Evolutionary conservation across 2,113 vertebrate species (phyloP).

Genomic region (Camelus dromedarius): DNA sequence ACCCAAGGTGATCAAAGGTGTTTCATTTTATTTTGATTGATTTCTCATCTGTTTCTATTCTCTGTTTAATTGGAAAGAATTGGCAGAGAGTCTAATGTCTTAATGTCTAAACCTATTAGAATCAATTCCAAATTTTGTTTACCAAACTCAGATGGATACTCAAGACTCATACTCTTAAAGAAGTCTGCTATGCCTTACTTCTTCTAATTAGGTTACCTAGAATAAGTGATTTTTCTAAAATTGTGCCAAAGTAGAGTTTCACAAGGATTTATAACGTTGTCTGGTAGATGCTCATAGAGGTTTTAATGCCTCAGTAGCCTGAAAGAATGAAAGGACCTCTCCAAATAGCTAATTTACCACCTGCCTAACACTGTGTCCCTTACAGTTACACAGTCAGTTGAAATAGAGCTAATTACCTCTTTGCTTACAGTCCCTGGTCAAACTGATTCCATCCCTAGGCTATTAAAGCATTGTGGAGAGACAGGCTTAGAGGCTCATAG

Average conservation of each 20-base stretch:
- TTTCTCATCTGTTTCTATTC: slow-evolving; percentile 68
- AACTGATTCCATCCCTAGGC: not conserved
- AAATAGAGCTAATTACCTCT: slow-evolving; percentile 16
- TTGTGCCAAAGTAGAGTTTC: slow-evolving; percentile 16
- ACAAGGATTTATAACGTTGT: not conserved
- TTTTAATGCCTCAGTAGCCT: slow-evolving; percentile 62
- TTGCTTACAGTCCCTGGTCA: not conserved
- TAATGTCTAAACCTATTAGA: slow-evolving; percentile 64
- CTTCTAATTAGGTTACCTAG: slow-evolving; percentile 43
- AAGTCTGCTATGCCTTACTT: not conserved
- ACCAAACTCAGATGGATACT: slow-evolving; percentile 54
- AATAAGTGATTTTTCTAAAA: slow-evolving; percentile 60
- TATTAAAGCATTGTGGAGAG: not conserved
- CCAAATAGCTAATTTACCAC: slow-evolving; percentile 61
- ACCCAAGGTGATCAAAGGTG: slow-evolving; percentile 72
- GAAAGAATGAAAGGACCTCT: slow-evolving; percentile 56
- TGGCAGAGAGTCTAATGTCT: slow-evolving; percentile 60
- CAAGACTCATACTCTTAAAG: not conserved
- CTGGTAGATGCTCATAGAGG: slow-evolving; percentile 4
- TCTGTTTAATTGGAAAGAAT: slow-evolving; percentile 72
- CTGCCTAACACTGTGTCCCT: not conserved
- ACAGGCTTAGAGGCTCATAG: not conserved
- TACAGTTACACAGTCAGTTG: slow-evolving; percentile 21
- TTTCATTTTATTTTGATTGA: slow-evolving; percentile 76
- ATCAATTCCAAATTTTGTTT: slow-evolving; percentile 73